Evolutionary conservation across 2,797 vertebrate species (phyloP).

Genomic region (Syngnathus rostellatus): DNA sequence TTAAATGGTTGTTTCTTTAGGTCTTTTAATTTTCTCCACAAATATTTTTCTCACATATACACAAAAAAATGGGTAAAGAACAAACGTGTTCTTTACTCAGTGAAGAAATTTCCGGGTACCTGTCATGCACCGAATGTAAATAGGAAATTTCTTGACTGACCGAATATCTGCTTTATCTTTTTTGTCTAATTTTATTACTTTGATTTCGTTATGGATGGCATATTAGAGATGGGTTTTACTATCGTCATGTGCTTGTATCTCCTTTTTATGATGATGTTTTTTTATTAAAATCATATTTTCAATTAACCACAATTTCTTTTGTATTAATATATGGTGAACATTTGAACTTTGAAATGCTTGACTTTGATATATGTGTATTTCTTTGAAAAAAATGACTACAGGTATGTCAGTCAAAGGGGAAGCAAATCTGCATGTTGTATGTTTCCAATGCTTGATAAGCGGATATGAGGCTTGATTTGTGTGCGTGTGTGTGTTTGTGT

Average conservation of each 20-base stretch:
- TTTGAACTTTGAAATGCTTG: too few species aligned
- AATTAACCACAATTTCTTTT: conserved; percentile 10
- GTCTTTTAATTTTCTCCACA: neutral
- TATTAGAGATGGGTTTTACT: conserved; percentile 74
- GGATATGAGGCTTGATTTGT: neutral
- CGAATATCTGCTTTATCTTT: neutral
- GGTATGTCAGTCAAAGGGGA: too few species aligned
- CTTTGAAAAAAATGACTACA: too few species aligned
- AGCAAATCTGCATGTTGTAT: too few species aligned
- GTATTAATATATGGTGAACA: too few species aligned
- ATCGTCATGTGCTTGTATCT: conserved; percentile 41
- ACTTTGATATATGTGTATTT: too few species aligned
- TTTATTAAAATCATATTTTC: conserved; percentile 46
- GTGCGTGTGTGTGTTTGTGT: neutral
- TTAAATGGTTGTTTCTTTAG: neutral
- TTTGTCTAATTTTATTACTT: conserved; percentile 7
- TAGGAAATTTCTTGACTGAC: neutral
- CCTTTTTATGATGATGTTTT: conserved; percentile 8
- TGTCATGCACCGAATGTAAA: neutral
- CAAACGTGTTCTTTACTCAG: neutral
- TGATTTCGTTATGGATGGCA: conserved; percentile 13
- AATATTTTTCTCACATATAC: neutral
- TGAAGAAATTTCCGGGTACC: neutral
- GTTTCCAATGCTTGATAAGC: too few species aligned
- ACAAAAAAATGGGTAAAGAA: neutral